Evolutionary conservation across 2,797 vertebrate species (phyloP).

Genomic region (Acestrorhynchus altus): DNA sequence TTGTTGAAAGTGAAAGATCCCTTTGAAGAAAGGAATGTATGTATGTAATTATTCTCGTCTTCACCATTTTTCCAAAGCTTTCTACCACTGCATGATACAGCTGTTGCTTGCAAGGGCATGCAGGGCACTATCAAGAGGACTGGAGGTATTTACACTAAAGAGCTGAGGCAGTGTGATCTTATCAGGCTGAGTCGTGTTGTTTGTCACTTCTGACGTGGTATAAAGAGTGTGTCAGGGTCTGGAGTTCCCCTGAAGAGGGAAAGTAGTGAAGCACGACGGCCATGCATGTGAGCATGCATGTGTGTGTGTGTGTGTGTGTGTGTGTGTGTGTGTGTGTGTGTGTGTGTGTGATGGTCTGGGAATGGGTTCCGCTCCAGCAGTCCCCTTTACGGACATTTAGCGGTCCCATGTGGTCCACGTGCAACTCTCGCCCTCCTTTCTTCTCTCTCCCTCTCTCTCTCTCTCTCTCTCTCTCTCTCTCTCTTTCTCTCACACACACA

Average conservation of each 20-base stretch:
- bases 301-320: slow-evolving; percentile 26
- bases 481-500: slow-evolving; percentile 19
- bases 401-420: slow-evolving; percentile 17
- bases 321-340: slow-evolving; percentile 36
- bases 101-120: slow-evolving; percentile 23
- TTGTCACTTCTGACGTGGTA: slow-evolving; percentile 47
- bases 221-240: slow-evolving; percentile 40
- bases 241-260: slow-evolving; percentile 54
- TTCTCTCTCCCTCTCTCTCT: too few relatives aligned
- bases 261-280: slow-evolving; percentile 31
- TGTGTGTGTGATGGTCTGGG: slow-evolving; percentile 18
- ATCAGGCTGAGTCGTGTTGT: slow-evolving; percentile 33
- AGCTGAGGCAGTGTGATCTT: slow-evolving; percentile 38
- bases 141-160: slow-evolving; percentile 39
- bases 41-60: too few relatives aligned
- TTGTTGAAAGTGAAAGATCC: too few relatives aligned
- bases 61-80: background rate
- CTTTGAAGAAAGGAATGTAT: too few relatives aligned
- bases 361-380: slow-evolving; percentile 34
- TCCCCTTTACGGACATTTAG: slow-evolving; percentile 43
- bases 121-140: slow-evolving; percentile 26
- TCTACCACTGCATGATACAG: slow-evolving; percentile 4
- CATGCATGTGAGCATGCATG: slow-evolving; percentile 32
- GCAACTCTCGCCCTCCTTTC: background rate
- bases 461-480: background rate